Evolutionary conservation across 2,888 invertebrate species (phyloP).

Genomic region (Cephus pygmeus): DNA sequence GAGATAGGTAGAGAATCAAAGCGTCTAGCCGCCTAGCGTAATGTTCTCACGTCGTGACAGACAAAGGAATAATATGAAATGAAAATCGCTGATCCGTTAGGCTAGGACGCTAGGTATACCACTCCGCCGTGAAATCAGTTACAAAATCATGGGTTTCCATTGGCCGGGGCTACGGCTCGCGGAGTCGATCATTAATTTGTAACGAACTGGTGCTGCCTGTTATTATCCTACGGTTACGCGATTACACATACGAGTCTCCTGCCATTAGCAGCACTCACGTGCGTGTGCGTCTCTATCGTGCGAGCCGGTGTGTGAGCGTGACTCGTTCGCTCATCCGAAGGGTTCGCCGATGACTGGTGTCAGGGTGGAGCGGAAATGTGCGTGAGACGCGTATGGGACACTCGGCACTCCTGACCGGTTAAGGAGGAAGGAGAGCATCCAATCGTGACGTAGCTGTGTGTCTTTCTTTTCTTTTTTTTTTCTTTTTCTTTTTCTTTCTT

Average conservation of each 20-base stretch:
- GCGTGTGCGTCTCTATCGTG: not conserved
- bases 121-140: conserved; percentile 44
- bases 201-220: conserved; percentile 56
- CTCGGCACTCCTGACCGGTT: no score
- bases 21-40: conserved; percentile 17
- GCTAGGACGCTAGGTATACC: conserved; percentile 9
- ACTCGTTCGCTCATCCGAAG: no score
- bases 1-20: no score
- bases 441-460: no score
- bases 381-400: no score
- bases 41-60: conserved; percentile 58
- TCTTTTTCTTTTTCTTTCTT: no score
- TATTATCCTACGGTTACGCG: conserved; percentile 48
- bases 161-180: conserved; percentile 34
- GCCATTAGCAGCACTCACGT: not conserved
- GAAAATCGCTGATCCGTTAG: conserved; percentile 35
- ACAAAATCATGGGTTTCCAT: conserved; percentile 49
- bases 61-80: conserved; percentile 47
- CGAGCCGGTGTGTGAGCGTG: no score
- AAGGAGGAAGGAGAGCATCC: no score
- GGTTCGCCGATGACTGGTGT: no score
- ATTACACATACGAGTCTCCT: not conserved
- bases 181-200: conserved; percentile 58
- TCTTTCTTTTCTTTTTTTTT: no score
- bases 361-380: no score